Evolutionary conservation across 2,797 vertebrate genomes (phyloP), one percentile per base, ranked within the genome.

Genomic region (Heliangelus exortis): DNA sequence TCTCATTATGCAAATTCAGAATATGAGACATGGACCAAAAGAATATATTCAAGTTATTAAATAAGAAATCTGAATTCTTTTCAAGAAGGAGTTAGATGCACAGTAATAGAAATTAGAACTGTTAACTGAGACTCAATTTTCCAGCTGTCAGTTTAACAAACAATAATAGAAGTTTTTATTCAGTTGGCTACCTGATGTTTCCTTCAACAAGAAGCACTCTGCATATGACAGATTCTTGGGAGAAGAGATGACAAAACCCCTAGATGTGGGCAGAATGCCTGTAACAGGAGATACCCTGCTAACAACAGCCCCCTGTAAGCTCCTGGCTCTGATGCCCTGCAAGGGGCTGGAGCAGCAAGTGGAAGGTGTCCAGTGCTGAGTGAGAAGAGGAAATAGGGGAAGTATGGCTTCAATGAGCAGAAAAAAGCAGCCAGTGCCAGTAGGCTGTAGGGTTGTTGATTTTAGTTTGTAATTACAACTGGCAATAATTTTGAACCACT

Each of bases 1-100:
- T 96, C 85, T 96, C 89, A 84, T 93, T 96, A 94, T 88, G 92
- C 41, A 96, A 96, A 96, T 88, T 10, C 45, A 57, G 25, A 48
- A n/a, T 53, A 39, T 85, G 80, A 95, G 69, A 62, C 66, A 43
- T 71, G 81, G 34, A 66, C 12, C 84, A 93, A 91, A 81, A 91
- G 12, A 62, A 93, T 74, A 88, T 29, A 94, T 66, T 92, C 69
- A 72, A 87, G 76, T 93, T 93, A 90, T 43, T 78, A 95, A 92
- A 93, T 61, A 54, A 90, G 45, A 59, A 81, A 92, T 28, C 71
- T 43, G 69, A 93, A 78, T 48, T 87, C 7, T 76, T 92, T 91
- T 93, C 79, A 72, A 83, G 29, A 48, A 80, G 15, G 50, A 23
- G 33, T 65, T 88, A 48, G 33, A 80, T 65, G 58, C 13, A 72